Evolutionary conservation across 1,140 invertebrate genomes (phyloP).

Genomic region (Hesperophylax magnus): DNA sequence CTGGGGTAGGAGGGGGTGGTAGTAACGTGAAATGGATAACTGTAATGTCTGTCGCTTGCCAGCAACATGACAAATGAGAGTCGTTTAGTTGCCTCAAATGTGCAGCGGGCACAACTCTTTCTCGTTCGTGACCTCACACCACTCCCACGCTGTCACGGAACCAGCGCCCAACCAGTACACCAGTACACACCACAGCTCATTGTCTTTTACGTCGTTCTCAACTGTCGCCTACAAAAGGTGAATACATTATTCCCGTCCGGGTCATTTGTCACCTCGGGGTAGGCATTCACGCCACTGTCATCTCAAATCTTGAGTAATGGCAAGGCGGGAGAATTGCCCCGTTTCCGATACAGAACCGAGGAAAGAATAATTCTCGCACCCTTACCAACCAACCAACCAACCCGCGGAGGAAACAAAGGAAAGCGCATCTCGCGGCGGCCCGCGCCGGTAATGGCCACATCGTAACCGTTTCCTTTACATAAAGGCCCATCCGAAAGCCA

Average conservation of each 20-base stretch:
- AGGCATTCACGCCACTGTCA: conserved; percentile 51
- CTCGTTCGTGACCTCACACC: conserved; percentile 5
- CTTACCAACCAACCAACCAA: not conserved
- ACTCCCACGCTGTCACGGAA: not conserved
- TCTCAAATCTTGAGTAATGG: conserved; percentile 57
- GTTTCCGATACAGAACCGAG: conserved; percentile 46
- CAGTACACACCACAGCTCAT: conserved; percentile 9
- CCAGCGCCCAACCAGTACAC: not conserved
- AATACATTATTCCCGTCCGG: conserved; percentile 51
- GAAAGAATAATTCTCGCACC: conserved; percentile 37
- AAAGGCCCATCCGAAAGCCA: conserved; percentile 37
- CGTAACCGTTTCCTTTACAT: conserved; percentile 58
- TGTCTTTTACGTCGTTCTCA: conserved; percentile 52
- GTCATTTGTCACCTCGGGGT: conserved; percentile 55
- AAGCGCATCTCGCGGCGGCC: conserved; percentile 39
- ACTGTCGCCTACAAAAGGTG: conserved; percentile 53
- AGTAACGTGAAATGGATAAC: conserved; percentile 50
- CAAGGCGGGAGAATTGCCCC: conserved; percentile 26
- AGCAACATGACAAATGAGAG: conserved; percentile 56
- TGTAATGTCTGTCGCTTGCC: conserved; percentile 55
- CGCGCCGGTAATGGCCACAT: conserved; percentile 48
- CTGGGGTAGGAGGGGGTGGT: not conserved
- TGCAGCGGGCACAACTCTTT: conserved; percentile 47
- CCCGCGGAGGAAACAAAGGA: conserved; percentile 44
- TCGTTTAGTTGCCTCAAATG: conserved; percentile 51